phyloP scores from a whole-genome alignment of 2,797 vertebrate species.

The Danio choprae region DNA sequence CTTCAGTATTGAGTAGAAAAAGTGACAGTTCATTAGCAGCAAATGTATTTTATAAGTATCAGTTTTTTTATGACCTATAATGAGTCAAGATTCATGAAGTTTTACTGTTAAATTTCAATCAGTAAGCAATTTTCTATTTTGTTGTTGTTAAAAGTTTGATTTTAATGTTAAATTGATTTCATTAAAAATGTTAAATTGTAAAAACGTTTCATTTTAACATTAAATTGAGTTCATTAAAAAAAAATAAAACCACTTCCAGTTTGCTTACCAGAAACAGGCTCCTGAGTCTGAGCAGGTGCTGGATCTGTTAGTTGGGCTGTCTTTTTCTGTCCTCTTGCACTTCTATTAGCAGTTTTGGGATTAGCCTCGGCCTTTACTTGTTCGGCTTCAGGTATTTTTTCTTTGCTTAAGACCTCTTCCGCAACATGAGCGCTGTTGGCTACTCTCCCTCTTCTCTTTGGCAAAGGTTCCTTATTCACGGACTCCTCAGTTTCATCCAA shows the following conservation, averaged over 20 bases:
- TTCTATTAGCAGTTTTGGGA: constrained; percentile 33
- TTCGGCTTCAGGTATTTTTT: constrained; percentile 3
- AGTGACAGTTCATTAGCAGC: too few species aligned
- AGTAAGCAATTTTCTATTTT: too few species aligned
- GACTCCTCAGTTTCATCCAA: neutral
- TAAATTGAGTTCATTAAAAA: too few species aligned
- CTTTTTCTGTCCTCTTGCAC: constrained; percentile 49
- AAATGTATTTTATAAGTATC: too few species aligned
- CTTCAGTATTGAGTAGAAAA: too few species aligned
- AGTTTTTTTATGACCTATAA: too few species aligned
- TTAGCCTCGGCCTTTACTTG: constrained; percentile 11
- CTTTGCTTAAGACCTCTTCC: neutral
- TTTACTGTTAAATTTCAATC: too few species aligned
- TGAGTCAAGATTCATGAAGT: too few species aligned
- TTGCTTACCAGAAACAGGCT: constrained; percentile 6
- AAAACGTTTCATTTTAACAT: too few species aligned
- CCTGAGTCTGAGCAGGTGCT: constrained; percentile 13
- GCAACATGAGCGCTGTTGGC: constrained; percentile 4
- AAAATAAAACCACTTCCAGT: neutral
- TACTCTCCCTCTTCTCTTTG: constrained; percentile 49
- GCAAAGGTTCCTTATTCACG: neutral
- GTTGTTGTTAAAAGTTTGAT: too few species aligned
- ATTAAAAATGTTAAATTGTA: too few species aligned
- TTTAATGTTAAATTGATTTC: too few species aligned
- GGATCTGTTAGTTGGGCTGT: constrained; percentile 17